phyloP scores from a whole-genome alignment of 2,113 vertebrate species.

The Eira barbara region DNA sequence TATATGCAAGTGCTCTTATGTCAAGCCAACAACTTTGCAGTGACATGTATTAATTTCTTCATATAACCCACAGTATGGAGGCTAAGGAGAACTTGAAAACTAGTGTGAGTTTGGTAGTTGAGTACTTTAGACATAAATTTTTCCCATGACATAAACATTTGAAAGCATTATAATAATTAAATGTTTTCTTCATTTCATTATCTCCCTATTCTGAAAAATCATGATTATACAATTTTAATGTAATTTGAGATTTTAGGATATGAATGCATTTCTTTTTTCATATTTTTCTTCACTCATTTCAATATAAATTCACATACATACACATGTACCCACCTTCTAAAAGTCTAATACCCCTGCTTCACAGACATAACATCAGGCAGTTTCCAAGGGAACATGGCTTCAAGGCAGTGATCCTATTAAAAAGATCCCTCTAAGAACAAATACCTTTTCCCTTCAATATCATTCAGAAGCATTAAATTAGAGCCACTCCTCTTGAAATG shows the following conservation, averaged over 20 bases:
- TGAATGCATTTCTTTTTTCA: background rate
- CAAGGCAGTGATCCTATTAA: conserved; percentile 31
- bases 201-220: background rate
- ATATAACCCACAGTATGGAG: background rate
- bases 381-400: conserved; percentile 28
- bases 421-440: conserved; percentile 38
- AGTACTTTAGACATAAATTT: background rate
- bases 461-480: conserved; percentile 16
- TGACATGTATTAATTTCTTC: background rate
- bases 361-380: background rate
- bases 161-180: conserved; percentile 4
- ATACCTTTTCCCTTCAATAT: background rate
- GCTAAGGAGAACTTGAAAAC: conserved; percentile 33
- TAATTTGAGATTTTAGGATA: background rate
- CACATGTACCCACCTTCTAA: background rate
- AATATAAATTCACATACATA: background rate
- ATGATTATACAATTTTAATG: background rate
- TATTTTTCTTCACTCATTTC: background rate
- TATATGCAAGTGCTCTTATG: background rate
- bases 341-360: background rate
- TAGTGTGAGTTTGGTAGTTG: background rate
- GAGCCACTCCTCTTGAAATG: conserved; percentile 18
- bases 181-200: background rate
- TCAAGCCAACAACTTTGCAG: background rate
- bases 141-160: background rate